A percentile compares a stretch with the other conserved stretches of the same genome.
phyloP scores from a whole-genome alignment of 2,888 invertebrate genomes.

The Sepioteuthis lessoniana region DNA sequence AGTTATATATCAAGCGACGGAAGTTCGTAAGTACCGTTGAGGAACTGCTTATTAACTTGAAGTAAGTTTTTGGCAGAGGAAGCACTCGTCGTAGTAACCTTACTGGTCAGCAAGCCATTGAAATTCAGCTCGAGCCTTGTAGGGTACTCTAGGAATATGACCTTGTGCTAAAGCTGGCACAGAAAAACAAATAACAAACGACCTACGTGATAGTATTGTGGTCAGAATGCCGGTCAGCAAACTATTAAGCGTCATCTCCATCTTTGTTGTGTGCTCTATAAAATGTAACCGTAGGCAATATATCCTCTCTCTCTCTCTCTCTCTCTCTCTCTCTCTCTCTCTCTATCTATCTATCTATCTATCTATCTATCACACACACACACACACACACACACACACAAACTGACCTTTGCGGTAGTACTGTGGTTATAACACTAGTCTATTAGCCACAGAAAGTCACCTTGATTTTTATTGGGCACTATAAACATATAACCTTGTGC shows the following conservation, averaged over 20 bases:
- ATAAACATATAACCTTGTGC: no score
- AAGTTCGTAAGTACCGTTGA: not conserved
- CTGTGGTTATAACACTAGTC: no score
- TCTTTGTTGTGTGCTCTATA: not conserved
- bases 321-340: no score
- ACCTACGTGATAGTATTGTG: not conserved
- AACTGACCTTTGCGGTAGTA: no score
- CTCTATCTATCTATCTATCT: no score
- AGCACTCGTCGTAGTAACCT: not conserved
- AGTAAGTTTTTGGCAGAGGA: not conserved
- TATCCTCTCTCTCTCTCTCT: no score
- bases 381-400: no score
- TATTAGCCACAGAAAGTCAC: no score
- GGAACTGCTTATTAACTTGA: not conserved
- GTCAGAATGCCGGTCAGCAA: not conserved
- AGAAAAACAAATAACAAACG: not conserved
- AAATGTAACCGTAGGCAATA: not conserved
- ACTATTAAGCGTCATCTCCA: not conserved
- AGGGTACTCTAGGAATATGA: not conserved
- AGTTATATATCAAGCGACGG: not conserved
- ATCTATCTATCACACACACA: no score
- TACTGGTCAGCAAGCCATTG: not conserved
- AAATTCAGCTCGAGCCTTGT: not conserved
- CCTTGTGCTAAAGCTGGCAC: not conserved
- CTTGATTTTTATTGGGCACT: no score